These are phyloP conservation scores for Drosophila kepulauana DNA, from an alignment of 1,140 invertebrate genomes.

Conservation along the genomic window DNA sequence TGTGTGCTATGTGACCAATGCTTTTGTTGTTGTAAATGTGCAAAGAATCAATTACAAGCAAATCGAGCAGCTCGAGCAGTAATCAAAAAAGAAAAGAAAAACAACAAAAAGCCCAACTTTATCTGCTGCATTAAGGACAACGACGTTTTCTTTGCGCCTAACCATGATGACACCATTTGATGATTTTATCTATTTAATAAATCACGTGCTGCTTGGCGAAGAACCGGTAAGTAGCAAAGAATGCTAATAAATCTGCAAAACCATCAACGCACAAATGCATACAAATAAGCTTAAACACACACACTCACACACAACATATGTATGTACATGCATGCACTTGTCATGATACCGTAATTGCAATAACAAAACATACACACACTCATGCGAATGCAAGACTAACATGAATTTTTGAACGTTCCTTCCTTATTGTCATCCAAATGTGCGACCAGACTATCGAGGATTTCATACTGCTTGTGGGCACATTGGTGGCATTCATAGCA, in stretches of 20 bases:
- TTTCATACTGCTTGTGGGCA: constrained; percentile 88
- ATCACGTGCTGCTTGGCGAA: constrained; percentile 87
- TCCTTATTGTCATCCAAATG: constrained; percentile 1
- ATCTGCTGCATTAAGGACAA: constrained; percentile 13
- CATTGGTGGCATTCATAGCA: constrained; percentile 88
- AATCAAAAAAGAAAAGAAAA: constrained; percentile 19
- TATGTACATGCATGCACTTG: neutral
- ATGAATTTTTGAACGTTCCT: neutral
- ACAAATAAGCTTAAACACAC: neutral
- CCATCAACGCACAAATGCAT: neutral
- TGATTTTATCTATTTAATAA: constrained; percentile 87
- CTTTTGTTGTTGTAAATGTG: constrained; percentile 14
- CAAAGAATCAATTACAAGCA: constrained; percentile 8
- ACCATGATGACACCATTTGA: constrained; percentile 87
- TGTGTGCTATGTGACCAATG: constrained; percentile 15
- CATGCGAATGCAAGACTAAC: constrained; percentile 1
- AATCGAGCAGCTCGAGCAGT: constrained; percentile 11
- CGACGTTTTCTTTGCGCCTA: constrained; percentile 6
- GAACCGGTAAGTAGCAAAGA: constrained; percentile 86
- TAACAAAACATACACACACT: neutral
- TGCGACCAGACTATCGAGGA: constrained; percentile 87
- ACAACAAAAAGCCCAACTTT: constrained; percentile 30
- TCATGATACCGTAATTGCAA: constrained; percentile 11
- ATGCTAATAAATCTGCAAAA: neutral
- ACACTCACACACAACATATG: neutral